A percentile compares a stretch with the other conserved stretches of the same genome.
phyloP scores from a whole-genome alignment of 2,888 invertebrate genomes.

The Cyrtodaria siliqua region DNA sequence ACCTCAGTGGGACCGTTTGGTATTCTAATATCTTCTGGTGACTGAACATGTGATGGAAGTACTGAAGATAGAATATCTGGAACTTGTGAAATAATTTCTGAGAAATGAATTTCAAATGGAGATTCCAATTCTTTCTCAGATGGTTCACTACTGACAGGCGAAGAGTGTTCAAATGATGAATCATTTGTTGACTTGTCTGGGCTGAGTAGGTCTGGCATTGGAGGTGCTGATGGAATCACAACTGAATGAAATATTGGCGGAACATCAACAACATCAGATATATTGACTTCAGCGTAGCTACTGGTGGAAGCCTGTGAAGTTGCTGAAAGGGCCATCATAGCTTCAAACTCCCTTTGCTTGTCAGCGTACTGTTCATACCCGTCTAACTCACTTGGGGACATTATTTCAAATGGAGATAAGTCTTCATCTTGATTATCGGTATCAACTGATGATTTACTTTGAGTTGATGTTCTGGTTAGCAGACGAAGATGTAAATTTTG shows the following conservation, averaged over 20 bases:
- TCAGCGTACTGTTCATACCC: conserved; percentile 69
- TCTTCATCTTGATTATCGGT: conserved; percentile 44
- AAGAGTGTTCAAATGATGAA: conserved; percentile 80
- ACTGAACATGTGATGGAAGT: conserved; percentile 28
- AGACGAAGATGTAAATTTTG: conserved; percentile 2
- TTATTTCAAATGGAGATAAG: conserved; percentile 83
- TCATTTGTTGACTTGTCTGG: conserved; percentile 67
- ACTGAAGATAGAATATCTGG: conserved; percentile 38
- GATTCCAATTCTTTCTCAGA: conserved; percentile 73
- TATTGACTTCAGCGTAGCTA: conserved; percentile 60
- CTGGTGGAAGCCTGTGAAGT: conserved; percentile 30
- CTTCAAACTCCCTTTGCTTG: conserved; percentile 39
- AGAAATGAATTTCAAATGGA: conserved; percentile 60
- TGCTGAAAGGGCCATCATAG: conserved; percentile 15
- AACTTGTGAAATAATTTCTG: conserved; percentile 19
- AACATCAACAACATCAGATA: conserved; percentile 15
- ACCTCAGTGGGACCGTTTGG: conserved; percentile 88
- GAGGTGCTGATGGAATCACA: conserved; percentile 43
- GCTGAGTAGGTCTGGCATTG: conserved; percentile 56
- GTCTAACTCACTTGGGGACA: conserved; percentile 75
- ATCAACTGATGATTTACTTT: not conserved
- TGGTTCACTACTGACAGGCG: conserved; percentile 78
- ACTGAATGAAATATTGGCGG: conserved; percentile 19
- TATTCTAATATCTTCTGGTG: conserved; percentile 39
- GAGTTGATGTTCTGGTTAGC: conserved; percentile 17